Base-by-base conservation (phyloP, 2,113 vertebrate species). In the Phrynocephalus versicolor region DNA sequence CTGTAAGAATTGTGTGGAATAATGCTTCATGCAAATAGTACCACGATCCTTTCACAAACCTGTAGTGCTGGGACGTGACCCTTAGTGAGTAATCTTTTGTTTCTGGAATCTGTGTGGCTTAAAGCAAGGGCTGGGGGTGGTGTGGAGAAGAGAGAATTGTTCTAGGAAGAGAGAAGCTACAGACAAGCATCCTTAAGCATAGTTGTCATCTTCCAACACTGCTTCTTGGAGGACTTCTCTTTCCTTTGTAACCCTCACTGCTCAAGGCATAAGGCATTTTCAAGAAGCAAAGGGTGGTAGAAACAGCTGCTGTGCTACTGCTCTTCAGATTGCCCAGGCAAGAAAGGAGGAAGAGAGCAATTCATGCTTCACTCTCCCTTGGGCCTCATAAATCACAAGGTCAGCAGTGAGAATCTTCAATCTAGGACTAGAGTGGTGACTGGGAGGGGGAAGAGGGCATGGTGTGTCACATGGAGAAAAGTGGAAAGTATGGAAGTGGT, bases 271-370 rank as follows among this genome's bases (percentile, higher is more conserved):
- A 16, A 45, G 27, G 13, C 45, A 45, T 33, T 30, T 57, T 79
- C 70, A 67, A 83, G 13, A 16, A 84, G 71, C 27, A 74, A 67
- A 60, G 70, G 69, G 23, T 19, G 45, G n/a, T 58, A 69, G 72
- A 69, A 27, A 65, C 88, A 87, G 67, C 84, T 88, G 77, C 90
- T 27, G 83, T 30, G 60, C 88, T 86, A 64, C 84, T 88, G 77
- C 90, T 27, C 82, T 30, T 0, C n/a, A 75, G 67, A 83, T 79
- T 83, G 88, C 81, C 92, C 78, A 45, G 77, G 27, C 35, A 45
- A 35, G 83, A 57, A 62, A 69, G 33, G 64, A 57, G 15, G 27
- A 64, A 23, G 67, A 55, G 62, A 71, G 79, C 33, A 35, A 65
- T 78, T 89, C 9, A 0, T 87, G 78, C 51, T 85, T 84, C 25